These are phyloP conservation scores for Gnathonemus echidnorhynchus DNA, from an alignment of 2,113 vertebrate genomes.

Conservation along the genomic window DNA sequence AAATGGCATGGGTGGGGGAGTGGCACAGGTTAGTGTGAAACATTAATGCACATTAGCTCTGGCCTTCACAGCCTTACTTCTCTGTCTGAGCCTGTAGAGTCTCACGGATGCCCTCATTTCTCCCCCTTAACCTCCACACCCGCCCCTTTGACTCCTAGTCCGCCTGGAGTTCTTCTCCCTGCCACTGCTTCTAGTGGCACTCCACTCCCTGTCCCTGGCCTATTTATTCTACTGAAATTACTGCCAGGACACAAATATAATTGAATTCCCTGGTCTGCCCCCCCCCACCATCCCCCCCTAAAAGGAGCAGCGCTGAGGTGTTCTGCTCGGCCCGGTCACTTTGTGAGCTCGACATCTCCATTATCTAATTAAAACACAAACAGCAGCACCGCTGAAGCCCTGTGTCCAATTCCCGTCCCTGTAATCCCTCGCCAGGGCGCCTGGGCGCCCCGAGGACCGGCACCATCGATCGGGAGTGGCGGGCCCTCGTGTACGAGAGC, in stretches of 20 bases:
- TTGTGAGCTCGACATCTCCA: conserved; percentile 38
- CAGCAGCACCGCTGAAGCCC: conserved; percentile 20
- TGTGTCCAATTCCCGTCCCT: conserved; percentile 49
- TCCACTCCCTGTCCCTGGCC: conserved; percentile 32
- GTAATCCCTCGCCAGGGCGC: conserved; percentile 45
- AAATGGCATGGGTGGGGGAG: conserved; percentile 1
- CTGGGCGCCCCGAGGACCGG: conserved; percentile 43
- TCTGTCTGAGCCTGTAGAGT: neutral
- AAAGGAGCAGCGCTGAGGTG: conserved; percentile 47
- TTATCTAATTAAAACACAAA: conserved; percentile 42
- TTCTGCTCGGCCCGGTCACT: conserved; percentile 36
- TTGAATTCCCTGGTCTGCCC: conserved; percentile 53
- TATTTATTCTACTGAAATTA: conserved; percentile 56
- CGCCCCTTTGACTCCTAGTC: conserved; percentile 6
- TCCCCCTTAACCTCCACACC: neutral
- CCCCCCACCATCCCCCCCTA: conserved; percentile 23
- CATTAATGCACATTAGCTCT: neutral
- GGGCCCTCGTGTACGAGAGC: neutral
- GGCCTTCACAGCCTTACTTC: neutral
- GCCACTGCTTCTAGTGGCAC: conserved; percentile 1
- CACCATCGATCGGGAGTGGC: conserved; percentile 47
- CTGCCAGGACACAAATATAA: conserved; percentile 56
- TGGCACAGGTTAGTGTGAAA: neutral
- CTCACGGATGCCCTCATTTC: conserved; percentile 9
- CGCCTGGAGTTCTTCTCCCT: conserved; percentile 3